Base-by-base conservation (phyloP, 2,113 vertebrate species). In the Pseudopodoces humilis region DNA sequence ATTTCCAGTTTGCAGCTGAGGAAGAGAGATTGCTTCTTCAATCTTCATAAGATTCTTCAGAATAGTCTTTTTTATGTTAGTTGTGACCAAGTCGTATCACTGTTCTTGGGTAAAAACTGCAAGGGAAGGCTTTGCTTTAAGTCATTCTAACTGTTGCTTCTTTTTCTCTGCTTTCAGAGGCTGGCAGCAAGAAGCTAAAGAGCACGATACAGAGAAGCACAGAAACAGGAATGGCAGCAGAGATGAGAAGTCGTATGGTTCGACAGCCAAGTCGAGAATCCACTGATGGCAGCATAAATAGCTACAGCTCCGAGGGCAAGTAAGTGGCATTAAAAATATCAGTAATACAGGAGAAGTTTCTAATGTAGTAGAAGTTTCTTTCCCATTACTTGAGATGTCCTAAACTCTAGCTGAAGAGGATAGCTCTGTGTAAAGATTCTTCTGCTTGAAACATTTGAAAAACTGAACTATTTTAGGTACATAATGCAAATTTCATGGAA, bases 271-370 rank as follows among this genome's bases (percentile, higher is more conserved):
- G 99, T 97, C 98, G 98, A 25, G 99, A 99, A 97, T 99, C 99
- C 92, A 99, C 99, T n/a, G 99, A 99, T 0, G 99, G 99, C 97
- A 99, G 99, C 98, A 99, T 99, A 97, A 99, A 99, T 97, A 99
- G 99, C 97, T 99, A 98, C 33, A 99, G 98, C 98, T 99, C 99
- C 0, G 99, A 99, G 98, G 99, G 99, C 87, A 99, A 99, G 99
- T 99, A 94, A 99, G 99, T 99, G 78, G 13, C 65, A 41, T 62
- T 35, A 82, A 78, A 86, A 64, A 15, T 27, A 56, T 16, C 21
- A 21, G 27, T 53, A 33, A 31, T 11, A 15, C 33, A 46, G 53
- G 46, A 77, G 44, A 71, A 43, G 17, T 55, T 69, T 78, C 58
- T 59, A 44, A 33, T 19, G 18, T 15, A 55, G 31, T 46, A 75